phyloP scores from a whole-genome alignment of 2,888 invertebrate species.

The Exocentrus adspersus region DNA sequence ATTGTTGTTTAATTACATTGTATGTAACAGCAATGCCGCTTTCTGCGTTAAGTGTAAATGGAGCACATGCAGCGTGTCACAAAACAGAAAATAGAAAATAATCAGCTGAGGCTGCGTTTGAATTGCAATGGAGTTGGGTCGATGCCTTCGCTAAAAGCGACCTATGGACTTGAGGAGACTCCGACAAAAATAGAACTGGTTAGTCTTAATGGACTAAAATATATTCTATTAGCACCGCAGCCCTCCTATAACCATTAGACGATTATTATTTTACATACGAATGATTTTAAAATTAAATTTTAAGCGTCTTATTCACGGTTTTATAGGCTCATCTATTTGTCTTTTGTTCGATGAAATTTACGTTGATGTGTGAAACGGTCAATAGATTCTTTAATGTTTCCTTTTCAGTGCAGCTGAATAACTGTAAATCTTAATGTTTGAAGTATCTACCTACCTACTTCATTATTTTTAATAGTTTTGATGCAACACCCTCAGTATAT shows the following conservation, averaged over 20 bases:
- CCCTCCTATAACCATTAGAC: constrained; percentile 25
- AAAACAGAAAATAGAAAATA: constrained; percentile 27
- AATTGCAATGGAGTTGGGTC: constrained; percentile 30
- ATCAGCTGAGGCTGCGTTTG: constrained; percentile 20
- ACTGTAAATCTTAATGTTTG: neutral
- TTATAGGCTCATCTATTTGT: neutral
- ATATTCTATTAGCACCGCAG: constrained; percentile 23
- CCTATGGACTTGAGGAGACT: constrained; percentile 19
- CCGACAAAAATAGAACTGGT: constrained; percentile 36
- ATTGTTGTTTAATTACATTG: constrained; percentile 47
- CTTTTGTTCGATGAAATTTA: constrained; percentile 4
- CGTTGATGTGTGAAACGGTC: neutral
- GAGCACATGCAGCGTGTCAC: constrained; percentile 26
- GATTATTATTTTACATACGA: constrained; percentile 23
- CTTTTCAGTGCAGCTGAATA: neutral
- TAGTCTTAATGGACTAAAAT: constrained; percentile 30
- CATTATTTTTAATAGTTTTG: too few species aligned
- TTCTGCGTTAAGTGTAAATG: constrained; percentile 30
- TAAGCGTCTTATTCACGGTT: constrained; percentile 16
- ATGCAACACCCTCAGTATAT: too few species aligned
- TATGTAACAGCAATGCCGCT: constrained; percentile 41
- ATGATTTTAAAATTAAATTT: constrained; percentile 10
- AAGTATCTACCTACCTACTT: too few species aligned
- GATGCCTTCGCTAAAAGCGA: constrained; percentile 35
- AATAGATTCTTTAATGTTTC: neutral